Evolutionary conservation across 2,797 vertebrate species (phyloP), one percentile per base, ranked within the genome.

Genomic region (Hydrolagus colliei): DNA sequence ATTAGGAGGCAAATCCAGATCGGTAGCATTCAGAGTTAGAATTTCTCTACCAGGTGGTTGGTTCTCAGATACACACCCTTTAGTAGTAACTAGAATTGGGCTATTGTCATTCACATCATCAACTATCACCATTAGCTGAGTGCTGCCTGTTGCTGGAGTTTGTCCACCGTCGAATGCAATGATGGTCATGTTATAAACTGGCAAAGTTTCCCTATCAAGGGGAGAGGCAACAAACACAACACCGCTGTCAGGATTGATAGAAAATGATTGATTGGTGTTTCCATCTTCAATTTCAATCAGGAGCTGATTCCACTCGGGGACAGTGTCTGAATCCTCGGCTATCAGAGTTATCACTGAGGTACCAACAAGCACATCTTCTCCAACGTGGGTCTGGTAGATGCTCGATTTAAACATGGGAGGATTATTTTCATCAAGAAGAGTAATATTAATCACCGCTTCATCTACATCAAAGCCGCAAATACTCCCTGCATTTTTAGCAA

Each of bases 401-500:
- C 52, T 86, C 85, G 87, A 89, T 27, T 87, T 89, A 87, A 95
- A 95, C 59, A 88, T 71, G 0, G 93, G 94, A 13, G 93, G 90
- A 86, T 93, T 91, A 2, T 95, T 95, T 11, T 87, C 90, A 87
- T 95, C 93, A 0, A 93, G 89, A 73, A 95, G 89, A 80, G 87
- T 90, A 78, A 95, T 80, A 73, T 91, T 88, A 86, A 94, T 91
- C 73, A 91, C 85, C 62, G 93, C 86, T 86, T 95, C 94, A 20
- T 94, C 93, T 59, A 91, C 88, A 85, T 94, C 88, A 67, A 86
- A 87, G 8, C 94, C 94, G 86, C 87, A 92, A 73, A 95, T 92
- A 74, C 91, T 87, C 9, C 94, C 94, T 85, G 87, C 74, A 86
- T 95, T 95, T 88, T 94, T 95, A 7, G 92, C 94, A 86, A 95